A percentile compares a stretch with the other conserved stretches of the same genome.
phyloP scores from a whole-genome alignment of 1,140 invertebrate genomes.

The Listronotus bonariensis region DNA sequence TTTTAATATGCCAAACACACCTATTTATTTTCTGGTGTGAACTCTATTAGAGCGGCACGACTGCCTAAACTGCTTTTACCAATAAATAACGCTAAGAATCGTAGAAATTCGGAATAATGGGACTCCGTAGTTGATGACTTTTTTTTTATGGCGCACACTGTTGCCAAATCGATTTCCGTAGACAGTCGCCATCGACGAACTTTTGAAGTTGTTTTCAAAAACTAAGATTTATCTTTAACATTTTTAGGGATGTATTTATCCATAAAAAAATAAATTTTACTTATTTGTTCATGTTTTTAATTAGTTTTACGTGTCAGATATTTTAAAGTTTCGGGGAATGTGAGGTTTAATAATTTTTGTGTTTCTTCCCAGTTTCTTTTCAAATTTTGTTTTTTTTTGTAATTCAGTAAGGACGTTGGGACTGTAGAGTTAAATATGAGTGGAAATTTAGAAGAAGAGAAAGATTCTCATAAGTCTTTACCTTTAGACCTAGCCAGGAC shows the following conservation, averaged over 20 bases:
- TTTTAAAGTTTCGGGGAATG: neutral
- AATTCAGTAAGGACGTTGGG: conserved; percentile 8
- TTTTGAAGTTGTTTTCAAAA: conserved; percentile 39
- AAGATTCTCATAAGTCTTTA: conserved; percentile 50
- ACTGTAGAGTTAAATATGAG: conserved; percentile 49
- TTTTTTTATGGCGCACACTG: neutral
- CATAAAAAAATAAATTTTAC: neutral
- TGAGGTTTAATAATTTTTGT: neutral
- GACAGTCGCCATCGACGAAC: conserved; percentile 29
- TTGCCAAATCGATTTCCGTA: conserved; percentile 20
- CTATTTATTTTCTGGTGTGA: too few relatives aligned
- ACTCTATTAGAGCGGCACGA: too few relatives aligned
- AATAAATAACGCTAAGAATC: too few relatives aligned
- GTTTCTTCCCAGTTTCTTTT: neutral
- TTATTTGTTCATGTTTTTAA: neutral
- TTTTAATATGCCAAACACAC: too few relatives aligned
- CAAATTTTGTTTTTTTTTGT: conserved; percentile 4
- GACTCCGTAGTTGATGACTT: too few relatives aligned
- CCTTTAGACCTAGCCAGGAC: conserved; percentile 52
- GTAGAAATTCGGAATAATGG: too few relatives aligned
- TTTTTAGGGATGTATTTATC: neutral
- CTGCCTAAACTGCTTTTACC: too few relatives aligned
- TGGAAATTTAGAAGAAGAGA: conserved; percentile 53
- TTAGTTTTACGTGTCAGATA: neutral
- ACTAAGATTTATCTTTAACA: conserved; percentile 12